Conservation (phyloP, 2,113 vertebrate species). For the Odobenus rosmarus region DNA sequence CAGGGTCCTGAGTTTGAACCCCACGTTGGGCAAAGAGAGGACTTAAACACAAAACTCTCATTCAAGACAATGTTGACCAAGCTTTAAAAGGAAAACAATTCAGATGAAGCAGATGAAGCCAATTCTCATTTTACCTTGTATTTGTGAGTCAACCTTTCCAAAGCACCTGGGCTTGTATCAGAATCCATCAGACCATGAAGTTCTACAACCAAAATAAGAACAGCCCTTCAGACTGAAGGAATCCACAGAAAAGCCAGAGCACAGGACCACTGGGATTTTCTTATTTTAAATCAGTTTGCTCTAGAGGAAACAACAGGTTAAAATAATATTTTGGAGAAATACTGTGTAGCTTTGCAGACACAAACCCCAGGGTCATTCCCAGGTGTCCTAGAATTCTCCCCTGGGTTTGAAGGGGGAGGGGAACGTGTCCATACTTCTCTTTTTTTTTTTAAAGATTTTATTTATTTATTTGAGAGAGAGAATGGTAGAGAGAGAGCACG, state of each 20-base stretch:
- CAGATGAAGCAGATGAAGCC: too few relatives aligned
- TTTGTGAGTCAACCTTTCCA: constrained; percentile 85
- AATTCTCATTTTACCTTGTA: constrained; percentile 85
- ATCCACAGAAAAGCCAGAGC: not conserved
- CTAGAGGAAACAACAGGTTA: not conserved
- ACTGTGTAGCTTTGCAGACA: not conserved
- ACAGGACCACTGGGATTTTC: not conserved
- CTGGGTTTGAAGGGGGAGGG: not conserved
- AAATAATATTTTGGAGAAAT: not conserved
- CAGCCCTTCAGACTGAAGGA: not conserved
- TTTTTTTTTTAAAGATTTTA: too few relatives aligned
- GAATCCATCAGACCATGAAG: not conserved
- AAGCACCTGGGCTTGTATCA: constrained; percentile 56
- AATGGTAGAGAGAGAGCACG: too few relatives aligned
- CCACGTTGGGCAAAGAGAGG: not conserved
- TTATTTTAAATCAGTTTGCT: not conserved
- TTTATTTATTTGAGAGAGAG: too few relatives aligned
- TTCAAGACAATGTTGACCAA: not conserved
- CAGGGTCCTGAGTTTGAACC: not conserved
- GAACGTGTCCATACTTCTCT: not conserved
- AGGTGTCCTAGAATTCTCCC: not conserved
- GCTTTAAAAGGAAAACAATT: not conserved
- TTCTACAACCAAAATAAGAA: not conserved
- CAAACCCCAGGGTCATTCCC: not conserved
- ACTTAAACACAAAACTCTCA: not conserved